These are phyloP conservation scores for Montifringilla adamsi DNA, from an alignment of 2,113 vertebrate genomes.

Conservation along the genomic window DNA sequence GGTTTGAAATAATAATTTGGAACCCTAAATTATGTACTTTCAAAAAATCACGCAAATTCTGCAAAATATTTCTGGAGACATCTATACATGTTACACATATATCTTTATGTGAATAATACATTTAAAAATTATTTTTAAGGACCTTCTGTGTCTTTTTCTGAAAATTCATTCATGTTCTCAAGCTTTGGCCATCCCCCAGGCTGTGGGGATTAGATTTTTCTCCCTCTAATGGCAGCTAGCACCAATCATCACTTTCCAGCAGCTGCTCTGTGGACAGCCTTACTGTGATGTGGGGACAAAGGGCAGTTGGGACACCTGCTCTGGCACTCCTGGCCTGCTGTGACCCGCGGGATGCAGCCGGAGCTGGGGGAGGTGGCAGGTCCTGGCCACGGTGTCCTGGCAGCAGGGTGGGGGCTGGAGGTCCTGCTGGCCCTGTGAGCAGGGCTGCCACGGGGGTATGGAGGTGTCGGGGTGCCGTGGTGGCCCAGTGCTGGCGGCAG, in stretches of 20 bases:
- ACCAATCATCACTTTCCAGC: neutral
- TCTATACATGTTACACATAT: neutral
- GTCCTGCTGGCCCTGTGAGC: neutral
- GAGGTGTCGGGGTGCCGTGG: neutral
- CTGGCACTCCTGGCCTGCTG: neutral
- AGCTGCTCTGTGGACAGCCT: neutral
- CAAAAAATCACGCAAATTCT: neutral
- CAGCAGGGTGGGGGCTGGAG: neutral
- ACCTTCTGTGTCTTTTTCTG: neutral
- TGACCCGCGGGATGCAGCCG: fast-evolving
- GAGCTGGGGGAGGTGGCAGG: neutral
- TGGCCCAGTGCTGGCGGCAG: neutral
- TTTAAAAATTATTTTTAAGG: neutral
- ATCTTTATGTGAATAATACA: neutral
- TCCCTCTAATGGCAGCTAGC: neutral
- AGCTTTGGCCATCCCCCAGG: neutral
- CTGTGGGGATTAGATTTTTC: neutral
- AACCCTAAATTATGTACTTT: neutral
- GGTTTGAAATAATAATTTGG: neutral
- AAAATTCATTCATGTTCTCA: neutral
- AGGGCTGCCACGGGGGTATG: fast-evolving
- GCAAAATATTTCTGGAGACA: neutral
- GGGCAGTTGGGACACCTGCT: neutral
- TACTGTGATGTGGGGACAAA: neutral
- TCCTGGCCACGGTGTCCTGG: neutral